phyloP scores from a whole-genome alignment of 64 coral and sea anemone genomes.

The Montipora capricornis region DNA sequence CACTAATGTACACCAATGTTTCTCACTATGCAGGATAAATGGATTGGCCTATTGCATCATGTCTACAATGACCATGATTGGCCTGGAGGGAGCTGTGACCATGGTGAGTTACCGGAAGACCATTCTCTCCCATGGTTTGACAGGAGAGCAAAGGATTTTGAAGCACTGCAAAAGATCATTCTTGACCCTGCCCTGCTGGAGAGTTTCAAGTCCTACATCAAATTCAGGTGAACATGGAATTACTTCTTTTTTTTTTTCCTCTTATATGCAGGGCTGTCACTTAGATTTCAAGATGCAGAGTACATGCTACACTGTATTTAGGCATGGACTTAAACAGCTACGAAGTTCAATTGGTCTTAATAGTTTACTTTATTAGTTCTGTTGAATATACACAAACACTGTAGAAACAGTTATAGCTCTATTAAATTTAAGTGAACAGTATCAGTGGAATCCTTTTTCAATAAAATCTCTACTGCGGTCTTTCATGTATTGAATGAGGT shows the following conservation, averaged over 20 bases:
- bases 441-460: not conserved
- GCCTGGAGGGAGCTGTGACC: constrained; percentile 56
- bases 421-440: not conserved
- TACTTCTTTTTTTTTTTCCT: not conserved
- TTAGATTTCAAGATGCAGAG: too few relatives aligned
- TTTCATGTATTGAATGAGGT: not conserved
- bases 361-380: not conserved
- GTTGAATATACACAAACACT: not conserved
- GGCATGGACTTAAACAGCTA: not conserved
- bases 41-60: not conserved
- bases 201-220: constrained; percentile 29
- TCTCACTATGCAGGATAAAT: constrained; percentile 52
- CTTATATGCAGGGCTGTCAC: not conserved
- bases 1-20: not conserved
- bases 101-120: constrained; percentile 33
- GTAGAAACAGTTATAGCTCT: not conserved
- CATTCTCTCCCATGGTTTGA: constrained; percentile 57
- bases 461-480: not conserved
- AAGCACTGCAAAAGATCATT: not conserved
- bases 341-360: not conserved
- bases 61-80: constrained; percentile 37
- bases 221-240: constrained; percentile 34
- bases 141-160: constrained; percentile 36
- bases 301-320: not conserved
- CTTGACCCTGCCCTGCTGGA: constrained; percentile 37